Evolutionary conservation across 2,797 vertebrate genomes (phyloP).

Genomic region (Diglossa cyanea): DNA sequence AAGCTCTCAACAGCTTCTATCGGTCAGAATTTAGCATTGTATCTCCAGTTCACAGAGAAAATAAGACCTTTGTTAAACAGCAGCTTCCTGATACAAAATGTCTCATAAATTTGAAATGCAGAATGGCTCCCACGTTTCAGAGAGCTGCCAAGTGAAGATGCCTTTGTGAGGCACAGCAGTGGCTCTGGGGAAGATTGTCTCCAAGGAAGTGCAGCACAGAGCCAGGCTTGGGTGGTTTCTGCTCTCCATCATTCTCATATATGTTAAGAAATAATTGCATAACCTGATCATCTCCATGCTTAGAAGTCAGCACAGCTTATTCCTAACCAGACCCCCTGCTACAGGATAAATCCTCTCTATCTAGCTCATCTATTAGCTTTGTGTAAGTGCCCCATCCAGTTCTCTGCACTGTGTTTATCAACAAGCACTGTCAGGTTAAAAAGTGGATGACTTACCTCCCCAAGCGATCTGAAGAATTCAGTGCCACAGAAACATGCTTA

Average conservation of each 20-base stretch:
- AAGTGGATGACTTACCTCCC: slow-evolving; percentile 32
- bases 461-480: slow-evolving; percentile 20
- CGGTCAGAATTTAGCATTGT: not conserved
- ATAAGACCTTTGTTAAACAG: not conserved
- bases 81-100: slow-evolving; percentile 1
- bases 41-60: not conserved
- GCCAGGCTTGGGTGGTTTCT: not conserved
- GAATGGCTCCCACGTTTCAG: not conserved
- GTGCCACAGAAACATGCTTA: slow-evolving; percentile 29
- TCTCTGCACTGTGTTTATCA: slow-evolving; percentile 6
- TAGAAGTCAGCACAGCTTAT: not conserved
- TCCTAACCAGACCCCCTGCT: not conserved
- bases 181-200: not conserved
- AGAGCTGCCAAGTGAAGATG: not conserved
- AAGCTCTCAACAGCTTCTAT: not conserved
- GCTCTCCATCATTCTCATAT: not conserved
- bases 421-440: slow-evolving; percentile 20
- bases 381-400: not conserved
- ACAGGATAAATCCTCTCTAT: slow-evolving; percentile 7
- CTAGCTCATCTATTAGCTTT: slow-evolving; percentile 7
- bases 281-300: not conserved
- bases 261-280: slow-evolving; percentile 1
- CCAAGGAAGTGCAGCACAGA: not conserved
- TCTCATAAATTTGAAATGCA: slow-evolving; percentile 7
- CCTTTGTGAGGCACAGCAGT: not conserved